Evolutionary conservation across 1,140 invertebrate species (phyloP).

Genomic region (Mactra quadrangularis): DNA sequence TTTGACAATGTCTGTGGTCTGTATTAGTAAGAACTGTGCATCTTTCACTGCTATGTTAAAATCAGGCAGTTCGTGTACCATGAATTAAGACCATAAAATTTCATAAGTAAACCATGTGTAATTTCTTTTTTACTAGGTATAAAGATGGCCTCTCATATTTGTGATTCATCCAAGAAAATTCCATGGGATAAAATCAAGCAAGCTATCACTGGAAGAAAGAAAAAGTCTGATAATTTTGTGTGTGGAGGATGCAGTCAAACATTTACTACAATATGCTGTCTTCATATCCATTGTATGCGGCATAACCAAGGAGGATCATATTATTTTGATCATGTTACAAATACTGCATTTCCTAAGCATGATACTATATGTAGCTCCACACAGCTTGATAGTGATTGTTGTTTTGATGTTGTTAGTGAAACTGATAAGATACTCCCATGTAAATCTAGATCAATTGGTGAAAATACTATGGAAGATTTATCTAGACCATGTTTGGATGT

Average conservation of each 20-base stretch:
- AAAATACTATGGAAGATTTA: neutral
- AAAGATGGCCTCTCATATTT: slow-evolving; percentile 18
- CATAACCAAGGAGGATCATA: slow-evolving; percentile 50
- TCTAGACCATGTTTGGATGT: neutral
- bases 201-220: neutral
- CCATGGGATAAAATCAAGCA: slow-evolving; percentile 15
- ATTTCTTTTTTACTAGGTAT: slow-evolving; percentile 17
- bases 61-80: no score
- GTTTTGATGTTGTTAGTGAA: neutral
- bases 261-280: slow-evolving; percentile 42
- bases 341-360: slow-evolving; percentile 51
- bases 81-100: no score
- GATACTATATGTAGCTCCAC: slow-evolving; percentile 31
- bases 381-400: slow-evolving; percentile 9
- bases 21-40: no score
- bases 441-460: neutral
- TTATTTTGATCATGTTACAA: slow-evolving; percentile 50
- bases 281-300: slow-evolving; percentile 46
- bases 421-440: neutral
- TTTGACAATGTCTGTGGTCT: no score
- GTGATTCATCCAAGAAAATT: neutral
- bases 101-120: no score
- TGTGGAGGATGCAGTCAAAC: slow-evolving; percentile 32
- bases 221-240: neutral
- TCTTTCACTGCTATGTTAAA: no score